phyloP scores from a whole-genome alignment of 2,888 invertebrate species.

The Seira sanloemensis region DNA sequence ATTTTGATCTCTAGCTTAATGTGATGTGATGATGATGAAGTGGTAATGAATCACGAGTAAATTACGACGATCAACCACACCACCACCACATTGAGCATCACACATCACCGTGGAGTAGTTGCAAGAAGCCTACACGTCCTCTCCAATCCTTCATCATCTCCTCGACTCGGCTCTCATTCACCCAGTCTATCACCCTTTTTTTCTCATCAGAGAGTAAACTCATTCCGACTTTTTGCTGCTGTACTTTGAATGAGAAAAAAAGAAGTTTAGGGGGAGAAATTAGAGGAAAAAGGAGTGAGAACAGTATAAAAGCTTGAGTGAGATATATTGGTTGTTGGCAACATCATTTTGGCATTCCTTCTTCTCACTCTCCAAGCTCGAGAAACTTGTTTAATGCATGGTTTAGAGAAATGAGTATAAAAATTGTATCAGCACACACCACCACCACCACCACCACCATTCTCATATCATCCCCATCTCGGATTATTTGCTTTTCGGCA shows the following conservation, averaged over 20 bases:
- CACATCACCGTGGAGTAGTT: not conserved
- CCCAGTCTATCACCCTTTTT: constrained; percentile 31
- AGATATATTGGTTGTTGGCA: constrained; percentile 59
- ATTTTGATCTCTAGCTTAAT: constrained; percentile 51
- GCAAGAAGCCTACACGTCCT: no score
- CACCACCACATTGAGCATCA: constrained; percentile 11
- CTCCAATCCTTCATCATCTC: not conserved
- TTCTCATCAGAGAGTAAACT: constrained; percentile 32
- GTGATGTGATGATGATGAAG: constrained; percentile 65
- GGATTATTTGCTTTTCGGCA: not conserved
- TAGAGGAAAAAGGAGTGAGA: no score
- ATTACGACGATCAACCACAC: constrained; percentile 60
- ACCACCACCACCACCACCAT: not conserved
- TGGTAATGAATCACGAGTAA: constrained; percentile 65
- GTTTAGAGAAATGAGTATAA: not conserved
- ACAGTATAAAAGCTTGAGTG: constrained; percentile 23
- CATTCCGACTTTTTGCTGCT: constrained; percentile 40
- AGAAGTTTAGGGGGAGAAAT: no score
- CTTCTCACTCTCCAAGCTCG: constrained; percentile 4
- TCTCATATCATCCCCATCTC: not conserved
- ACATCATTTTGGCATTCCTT: constrained; percentile 11
- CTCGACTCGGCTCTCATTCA: constrained; percentile 27
- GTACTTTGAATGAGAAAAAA: constrained; percentile 27
- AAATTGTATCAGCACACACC: constrained; percentile 4
- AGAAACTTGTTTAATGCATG: not conserved